These are phyloP conservation scores for Holothuria leucospilota DNA, from an alignment of 53 echinoderm and acorn worm genomes.

Conservation along the genomic window DNA sequence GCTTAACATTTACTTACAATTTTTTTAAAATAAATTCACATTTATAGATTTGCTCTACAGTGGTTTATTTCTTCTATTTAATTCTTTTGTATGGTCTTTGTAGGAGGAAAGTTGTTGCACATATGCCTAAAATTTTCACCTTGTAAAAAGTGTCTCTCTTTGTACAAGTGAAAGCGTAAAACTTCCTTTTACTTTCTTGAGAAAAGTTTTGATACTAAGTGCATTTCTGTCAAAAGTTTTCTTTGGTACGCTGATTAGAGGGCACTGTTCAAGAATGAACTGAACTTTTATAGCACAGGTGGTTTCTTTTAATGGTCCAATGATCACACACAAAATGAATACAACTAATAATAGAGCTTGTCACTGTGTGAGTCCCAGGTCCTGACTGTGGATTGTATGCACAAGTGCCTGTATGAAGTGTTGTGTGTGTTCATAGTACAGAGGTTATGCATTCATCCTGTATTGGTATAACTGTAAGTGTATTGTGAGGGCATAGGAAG, in stretches of 20 bases:
- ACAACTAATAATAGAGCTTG: background rate
- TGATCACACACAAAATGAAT: constrained; percentile 24
- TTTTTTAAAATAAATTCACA: too few relatives aligned
- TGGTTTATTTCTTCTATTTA: too few relatives aligned
- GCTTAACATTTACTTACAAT: too few relatives aligned
- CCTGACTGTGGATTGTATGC: background rate
- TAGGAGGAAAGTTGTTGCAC: background rate
- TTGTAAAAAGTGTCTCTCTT: too few relatives aligned
- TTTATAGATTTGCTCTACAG: too few relatives aligned
- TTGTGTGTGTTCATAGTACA: background rate
- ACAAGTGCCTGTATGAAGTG: too few relatives aligned
- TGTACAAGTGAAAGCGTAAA: too few relatives aligned
- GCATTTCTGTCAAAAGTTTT: background rate
- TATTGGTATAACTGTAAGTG: constrained; percentile 2
- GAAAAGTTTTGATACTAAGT: too few relatives aligned
- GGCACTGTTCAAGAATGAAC: constrained; percentile 3
- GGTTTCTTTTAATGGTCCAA: constrained; percentile 4
- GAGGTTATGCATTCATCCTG: background rate
- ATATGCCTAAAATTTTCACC: background rate
- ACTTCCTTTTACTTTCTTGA: too few relatives aligned
- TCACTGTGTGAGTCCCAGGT: background rate
- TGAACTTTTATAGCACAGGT: background rate
- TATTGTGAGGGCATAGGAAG: constrained; percentile 29
- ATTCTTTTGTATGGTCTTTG: background rate
- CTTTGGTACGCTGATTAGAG: background rate